A percentile compares a stretch with the other conserved stretches of the same genome.
Conservation (phyloP, 2,113 vertebrate species). For the Myotis davidii region DNA sequence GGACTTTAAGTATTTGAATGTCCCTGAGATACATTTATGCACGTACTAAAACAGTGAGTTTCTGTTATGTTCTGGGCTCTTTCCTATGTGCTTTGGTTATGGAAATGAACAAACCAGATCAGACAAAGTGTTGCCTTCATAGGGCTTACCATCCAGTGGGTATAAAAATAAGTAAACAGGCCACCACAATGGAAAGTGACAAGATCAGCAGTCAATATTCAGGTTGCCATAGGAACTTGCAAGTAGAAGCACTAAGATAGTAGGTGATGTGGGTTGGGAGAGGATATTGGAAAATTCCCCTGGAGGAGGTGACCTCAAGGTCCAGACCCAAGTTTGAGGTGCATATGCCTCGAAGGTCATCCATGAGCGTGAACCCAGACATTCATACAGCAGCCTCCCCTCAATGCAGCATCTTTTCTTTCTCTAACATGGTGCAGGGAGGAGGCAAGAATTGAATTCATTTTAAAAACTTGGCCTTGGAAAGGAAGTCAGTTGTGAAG, state of each 20-base stretch:
- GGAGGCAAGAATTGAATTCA: background rate
- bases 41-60: background rate
- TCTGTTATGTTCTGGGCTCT: background rate
- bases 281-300: background rate
- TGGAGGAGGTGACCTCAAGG: background rate
- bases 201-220: background rate
- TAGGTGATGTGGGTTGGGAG: background rate
- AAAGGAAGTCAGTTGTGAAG: background rate
- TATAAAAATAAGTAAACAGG: background rate
- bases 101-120: background rate
- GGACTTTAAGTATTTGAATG: background rate
- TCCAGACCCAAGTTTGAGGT: background rate
- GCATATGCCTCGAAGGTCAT: background rate
- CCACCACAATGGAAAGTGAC: background rate
- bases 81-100: background rate
- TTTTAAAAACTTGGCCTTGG: background rate
- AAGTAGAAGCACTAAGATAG: background rate
- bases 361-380: rapidly evolving
- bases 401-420: background rate
- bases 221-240: background rate
- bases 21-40: background rate
- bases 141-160: background rate
- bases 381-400: background rate
- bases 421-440: background rate
- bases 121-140: background rate